These are phyloP conservation scores for Semaprochilodus insignis DNA, from an alignment of 2,797 vertebrate genomes.

Conservation along the genomic window DNA sequence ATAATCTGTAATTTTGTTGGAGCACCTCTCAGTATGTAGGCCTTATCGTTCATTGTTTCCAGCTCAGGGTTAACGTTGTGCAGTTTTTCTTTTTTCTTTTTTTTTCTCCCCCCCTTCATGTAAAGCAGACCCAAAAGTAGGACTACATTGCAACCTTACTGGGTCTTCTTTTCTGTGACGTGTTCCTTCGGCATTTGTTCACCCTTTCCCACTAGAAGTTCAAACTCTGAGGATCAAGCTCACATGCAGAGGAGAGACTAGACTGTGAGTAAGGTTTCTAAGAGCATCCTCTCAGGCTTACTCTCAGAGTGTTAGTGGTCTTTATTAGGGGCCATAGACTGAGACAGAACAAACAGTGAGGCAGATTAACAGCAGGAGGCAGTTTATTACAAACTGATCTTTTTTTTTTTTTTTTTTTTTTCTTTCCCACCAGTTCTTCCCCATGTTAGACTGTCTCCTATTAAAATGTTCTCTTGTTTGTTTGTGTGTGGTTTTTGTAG, in stretches of 20 bases:
- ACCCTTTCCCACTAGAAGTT: neutral
- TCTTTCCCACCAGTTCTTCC: conserved; percentile 46
- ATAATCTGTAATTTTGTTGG: neutral
- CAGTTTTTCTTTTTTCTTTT: too few species aligned
- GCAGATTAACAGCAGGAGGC: neutral
- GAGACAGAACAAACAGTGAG: neutral
- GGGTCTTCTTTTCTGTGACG: neutral
- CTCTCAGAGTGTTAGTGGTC: neutral
- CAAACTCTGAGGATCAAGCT: neutral
- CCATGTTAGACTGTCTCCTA: conserved; percentile 81
- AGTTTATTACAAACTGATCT: conserved; percentile 65
- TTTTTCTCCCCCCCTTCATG: too few species aligned
- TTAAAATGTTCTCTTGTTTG: conserved; percentile 99
- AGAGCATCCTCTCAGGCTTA: neutral
- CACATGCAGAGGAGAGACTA: neutral
- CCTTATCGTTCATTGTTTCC: neutral
- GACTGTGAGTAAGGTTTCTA: conserved; percentile 16
- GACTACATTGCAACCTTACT: neutral
- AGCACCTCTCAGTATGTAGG: conserved; percentile 19
- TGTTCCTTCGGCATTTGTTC: neutral
- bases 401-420: conserved; percentile 63
- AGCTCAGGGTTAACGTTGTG: neutral
- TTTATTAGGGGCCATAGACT: neutral
- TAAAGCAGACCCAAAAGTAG: neutral
- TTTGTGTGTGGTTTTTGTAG: conserved; percentile 99